Percentiles rank a stretch among this genome's conserved stretches.
Evolutionary conservation across 2,888 invertebrate genomes (phyloP).

Genomic region (Aelia acuminata): DNA sequence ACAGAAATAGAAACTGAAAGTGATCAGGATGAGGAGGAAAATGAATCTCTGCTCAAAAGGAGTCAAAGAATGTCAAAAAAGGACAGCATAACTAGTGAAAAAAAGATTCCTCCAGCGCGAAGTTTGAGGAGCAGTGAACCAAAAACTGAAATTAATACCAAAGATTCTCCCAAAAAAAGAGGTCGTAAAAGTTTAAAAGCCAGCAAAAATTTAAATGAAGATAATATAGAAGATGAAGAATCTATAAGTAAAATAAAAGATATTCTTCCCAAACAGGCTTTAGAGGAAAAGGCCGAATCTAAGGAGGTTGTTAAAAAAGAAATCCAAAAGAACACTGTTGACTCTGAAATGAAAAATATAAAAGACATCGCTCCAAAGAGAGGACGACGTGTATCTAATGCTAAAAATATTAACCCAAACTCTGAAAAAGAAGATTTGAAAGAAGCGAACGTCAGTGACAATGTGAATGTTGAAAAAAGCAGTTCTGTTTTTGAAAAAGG

Average conservation of each 20-base stretch:
- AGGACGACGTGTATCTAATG: slow-evolving; percentile 32
- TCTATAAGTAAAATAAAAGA: slow-evolving; percentile 1
- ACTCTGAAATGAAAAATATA: background rate
- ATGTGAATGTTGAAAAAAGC: background rate
- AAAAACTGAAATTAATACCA: slow-evolving; percentile 24
- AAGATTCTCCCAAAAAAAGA: slow-evolving; percentile 43
- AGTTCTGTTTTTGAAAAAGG: slow-evolving; percentile 11
- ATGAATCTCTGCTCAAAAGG: slow-evolving; percentile 49
- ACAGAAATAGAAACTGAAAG: background rate
- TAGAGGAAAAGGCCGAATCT: background rate
- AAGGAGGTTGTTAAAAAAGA: background rate
- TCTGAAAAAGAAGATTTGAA: slow-evolving; percentile 45
- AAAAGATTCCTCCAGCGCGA: background rate
- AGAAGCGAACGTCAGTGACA: background rate
- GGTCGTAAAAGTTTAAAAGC: slow-evolving; percentile 35
- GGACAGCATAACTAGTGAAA: background rate
- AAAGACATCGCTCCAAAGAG: slow-evolving; percentile 5
- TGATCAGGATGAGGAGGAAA: slow-evolving; percentile 46
- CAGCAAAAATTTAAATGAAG: slow-evolving; percentile 8
- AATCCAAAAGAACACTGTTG: background rate
- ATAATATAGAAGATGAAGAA: slow-evolving; percentile 5
- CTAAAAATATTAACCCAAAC: slow-evolving; percentile 39
- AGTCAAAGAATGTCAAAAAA: slow-evolving; percentile 52
- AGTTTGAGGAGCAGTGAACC: slow-evolving; percentile 35
- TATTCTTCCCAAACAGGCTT: background rate